These are phyloP conservation scores for Acanthurus tractus DNA, from an alignment of 2,797 vertebrate genomes.

Conservation along the genomic window DNA sequence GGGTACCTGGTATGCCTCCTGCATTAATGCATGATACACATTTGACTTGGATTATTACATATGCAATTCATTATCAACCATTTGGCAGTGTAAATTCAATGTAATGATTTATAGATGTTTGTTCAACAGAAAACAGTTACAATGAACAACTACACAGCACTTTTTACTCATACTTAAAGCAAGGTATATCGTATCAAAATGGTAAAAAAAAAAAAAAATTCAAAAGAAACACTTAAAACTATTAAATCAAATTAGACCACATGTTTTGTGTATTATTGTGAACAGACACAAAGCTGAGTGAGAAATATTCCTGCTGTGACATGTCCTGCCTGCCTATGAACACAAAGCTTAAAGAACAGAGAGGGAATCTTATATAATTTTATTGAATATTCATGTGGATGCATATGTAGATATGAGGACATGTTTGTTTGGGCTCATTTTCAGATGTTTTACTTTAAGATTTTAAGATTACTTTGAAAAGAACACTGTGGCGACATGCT, in stretches of 20 bases:
- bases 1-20: background rate
- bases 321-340: constrained; percentile 9
- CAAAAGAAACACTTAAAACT: background rate
- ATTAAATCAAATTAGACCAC: background rate
- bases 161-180: background rate
- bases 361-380: background rate
- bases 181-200: background rate
- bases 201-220: constrained; percentile 12
- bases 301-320: background rate
- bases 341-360: background rate
- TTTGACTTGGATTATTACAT: no score
- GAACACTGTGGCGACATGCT: constrained; percentile 18
- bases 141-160: background rate
- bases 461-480: constrained; percentile 33
- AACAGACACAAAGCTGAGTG: constrained; percentile 3
- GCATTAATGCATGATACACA: background rate
- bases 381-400: constrained; percentile 4
- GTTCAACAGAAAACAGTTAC: background rate
- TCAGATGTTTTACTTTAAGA: no score
- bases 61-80: background rate
- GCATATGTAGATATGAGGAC: background rate
- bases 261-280: background rate
- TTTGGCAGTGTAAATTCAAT: background rate
- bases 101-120: background rate
- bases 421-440: constrained; percentile 34